phyloP scores from a whole-genome alignment of 2,797 vertebrate genomes.

The Phylloscopus collybita region DNA sequence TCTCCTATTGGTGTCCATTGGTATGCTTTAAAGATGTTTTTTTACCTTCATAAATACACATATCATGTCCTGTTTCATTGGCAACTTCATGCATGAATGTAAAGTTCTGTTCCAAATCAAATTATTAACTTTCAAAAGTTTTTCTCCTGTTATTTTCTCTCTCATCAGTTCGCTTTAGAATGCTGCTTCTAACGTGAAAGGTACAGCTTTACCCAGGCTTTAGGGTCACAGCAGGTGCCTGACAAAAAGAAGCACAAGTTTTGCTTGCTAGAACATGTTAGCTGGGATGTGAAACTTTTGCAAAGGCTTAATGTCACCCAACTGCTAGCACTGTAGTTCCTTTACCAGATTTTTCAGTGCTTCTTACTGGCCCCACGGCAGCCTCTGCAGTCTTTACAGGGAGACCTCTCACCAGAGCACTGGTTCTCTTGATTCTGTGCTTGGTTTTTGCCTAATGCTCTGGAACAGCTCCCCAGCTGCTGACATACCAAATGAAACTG shows the following conservation, averaged over 20 bases:
- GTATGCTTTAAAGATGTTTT: not conserved
- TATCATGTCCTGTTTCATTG: not conserved
- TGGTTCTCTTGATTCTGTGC: not conserved
- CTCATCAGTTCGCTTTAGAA: not conserved
- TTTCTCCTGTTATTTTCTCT: not conserved
- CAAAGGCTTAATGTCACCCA: not conserved
- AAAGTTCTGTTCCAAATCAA: not conserved
- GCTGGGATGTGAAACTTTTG: not conserved
- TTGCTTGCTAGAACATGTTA: not conserved
- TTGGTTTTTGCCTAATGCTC: not conserved
- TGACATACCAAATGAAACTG: not conserved
- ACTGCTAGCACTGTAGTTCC: not conserved
- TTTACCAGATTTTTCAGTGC: fast-evolving
- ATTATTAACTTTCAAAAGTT: not conserved
- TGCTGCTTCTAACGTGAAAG: not conserved
- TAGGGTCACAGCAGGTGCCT: not conserved
- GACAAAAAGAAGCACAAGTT: not conserved
- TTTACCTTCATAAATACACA: not conserved
- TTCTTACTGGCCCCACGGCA: not conserved
- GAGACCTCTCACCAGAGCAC: not conserved
- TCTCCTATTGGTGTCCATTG: not conserved
- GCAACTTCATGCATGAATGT: not conserved
- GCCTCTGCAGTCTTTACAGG: not conserved
- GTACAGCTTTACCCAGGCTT: fast-evolving
- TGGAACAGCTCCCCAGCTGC: not conserved